Base-by-base conservation (phyloP, 2,888 invertebrate genomes). In the Apodemia mormo region DNA sequence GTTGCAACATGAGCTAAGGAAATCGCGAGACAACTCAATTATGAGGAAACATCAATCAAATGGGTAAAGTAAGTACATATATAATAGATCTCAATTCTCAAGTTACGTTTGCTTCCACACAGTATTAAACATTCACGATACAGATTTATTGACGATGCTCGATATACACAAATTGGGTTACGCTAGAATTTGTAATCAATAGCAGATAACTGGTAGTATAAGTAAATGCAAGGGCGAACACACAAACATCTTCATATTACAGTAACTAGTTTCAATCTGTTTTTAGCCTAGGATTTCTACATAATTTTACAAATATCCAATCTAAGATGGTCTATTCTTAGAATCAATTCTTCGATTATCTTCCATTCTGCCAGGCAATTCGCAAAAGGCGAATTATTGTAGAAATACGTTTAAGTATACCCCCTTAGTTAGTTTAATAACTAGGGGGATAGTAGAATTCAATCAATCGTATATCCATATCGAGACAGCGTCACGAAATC, bases 141-240 rank as follows among this genome's bases (percentile, higher is more conserved):
- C 7, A 54, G 54, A 54, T 54, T 37, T 30, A 30, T n/a, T 37
- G 64, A 64, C 37, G 64, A 64, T 64, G 37, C 58, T 58, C 12
- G 61, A 61, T 30, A 30, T 30, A 14, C 37, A 14, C 37, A 64
- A 64, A 64, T 64, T 33, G n/a, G 64, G n/a, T 64, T 64, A 8
- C n/a, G 64, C 37, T 64, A 37, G 64, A 64, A 64, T 64, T 64
- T 64, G 64, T 64, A 64, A 64, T 64, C 33, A 33, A 58, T 58
- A 33, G 64, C 14, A 37, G 61, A 14, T 37, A 64, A 64, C 37
- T 64, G 37, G 33, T 8, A 37, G 64, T n/a, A 37, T 64, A n/a
- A 64, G 33, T 54, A n/a, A 54, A 4, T 22, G 22, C 22, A 49
- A 12, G 5, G 6, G 22, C 52, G n/a, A n/a, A 54, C 8, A 2